Conservation (phyloP, 2,113 vertebrate genomes). For the Aix galericulata region DNA sequence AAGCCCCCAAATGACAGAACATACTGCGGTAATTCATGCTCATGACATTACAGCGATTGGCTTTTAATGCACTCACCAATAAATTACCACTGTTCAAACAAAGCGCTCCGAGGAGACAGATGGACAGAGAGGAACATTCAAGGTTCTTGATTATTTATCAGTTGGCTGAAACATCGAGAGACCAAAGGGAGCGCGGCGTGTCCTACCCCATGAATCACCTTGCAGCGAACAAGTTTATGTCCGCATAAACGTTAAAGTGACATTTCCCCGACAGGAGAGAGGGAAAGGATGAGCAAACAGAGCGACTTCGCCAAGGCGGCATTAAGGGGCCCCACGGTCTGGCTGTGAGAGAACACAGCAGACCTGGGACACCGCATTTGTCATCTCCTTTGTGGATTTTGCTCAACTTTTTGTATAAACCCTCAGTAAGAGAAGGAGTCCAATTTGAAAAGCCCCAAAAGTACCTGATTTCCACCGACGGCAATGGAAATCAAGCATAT, state of each 20-base stretch:
- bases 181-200: not conserved
- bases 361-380: too few species aligned
- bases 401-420: not conserved
- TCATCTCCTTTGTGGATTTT: not conserved
- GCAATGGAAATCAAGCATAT: not conserved
- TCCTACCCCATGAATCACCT: slow-evolving; percentile 13
- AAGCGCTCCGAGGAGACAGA: slow-evolving; percentile 13
- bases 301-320: not conserved
- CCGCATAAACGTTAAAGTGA: not conserved
- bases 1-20: slow-evolving; percentile 1
- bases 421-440: not conserved
- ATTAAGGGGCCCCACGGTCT: not conserved
- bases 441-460: not conserved
- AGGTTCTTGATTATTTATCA: slow-evolving; percentile 58
- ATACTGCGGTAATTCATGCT: not conserved
- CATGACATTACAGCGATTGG: not conserved
- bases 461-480: not conserved
- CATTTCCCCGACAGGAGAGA: not conserved
- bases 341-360: not conserved
- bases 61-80: slow-evolving; percentile 39
- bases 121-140: slow-evolving; percentile 23
- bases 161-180: not conserved
- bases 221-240: rapidly evolving
- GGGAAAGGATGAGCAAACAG: not conserved
- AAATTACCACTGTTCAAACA: slow-evolving; percentile 23